Evolutionary conservation across 2,797 vertebrate species (phyloP), one percentile per base, ranked within the genome.

Genomic region (Lutjanus campechanus): DNA sequence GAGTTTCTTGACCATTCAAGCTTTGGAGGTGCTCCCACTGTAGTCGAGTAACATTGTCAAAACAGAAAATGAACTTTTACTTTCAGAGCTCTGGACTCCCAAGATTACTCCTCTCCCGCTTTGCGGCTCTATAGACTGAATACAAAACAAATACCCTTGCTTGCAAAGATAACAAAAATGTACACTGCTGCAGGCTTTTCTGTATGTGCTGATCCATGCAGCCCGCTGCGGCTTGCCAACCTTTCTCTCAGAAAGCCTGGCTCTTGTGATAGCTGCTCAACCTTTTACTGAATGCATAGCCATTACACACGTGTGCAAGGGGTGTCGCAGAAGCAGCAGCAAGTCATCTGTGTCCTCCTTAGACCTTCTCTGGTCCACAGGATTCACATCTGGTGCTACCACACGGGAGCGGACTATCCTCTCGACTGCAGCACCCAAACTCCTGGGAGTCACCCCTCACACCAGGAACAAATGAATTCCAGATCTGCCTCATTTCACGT

Each of bases 241-340:
- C 25, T 68, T 59, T 67, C 85, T 76, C 61, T 69, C 65, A 69
- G 59, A 41, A 61, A 64, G 55, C 74, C 84, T 77, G 88, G 66
- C 46, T 66, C 80, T 56, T 64, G 67, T 76, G 81, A 84, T 87
- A 74, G 82, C 82, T 70, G 81, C 77, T 85, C 81, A 88, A 74
- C 81, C 77, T 87, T 90, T 87, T 68, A 72, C 65, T 79, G 59
- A 83, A 82, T 87, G 74, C 78, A 87, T 78, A 83, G 80, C 80
- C 85, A 92, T 92, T 91, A 90, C 86, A 87, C 84, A 86, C 87
- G 88, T 81, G 74, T 36, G 72, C 29, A 62, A 46, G 67, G 8
- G 67, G 49, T 79, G 72, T 67, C 43, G 41, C 74, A 71, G 80
- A 36, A 36, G 76, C 83, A 55, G 68, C 62, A 82, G 71, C 66